Conservation (phyloP, 2,113 vertebrate genomes). For the Puffinus mauretanicus region DNA sequence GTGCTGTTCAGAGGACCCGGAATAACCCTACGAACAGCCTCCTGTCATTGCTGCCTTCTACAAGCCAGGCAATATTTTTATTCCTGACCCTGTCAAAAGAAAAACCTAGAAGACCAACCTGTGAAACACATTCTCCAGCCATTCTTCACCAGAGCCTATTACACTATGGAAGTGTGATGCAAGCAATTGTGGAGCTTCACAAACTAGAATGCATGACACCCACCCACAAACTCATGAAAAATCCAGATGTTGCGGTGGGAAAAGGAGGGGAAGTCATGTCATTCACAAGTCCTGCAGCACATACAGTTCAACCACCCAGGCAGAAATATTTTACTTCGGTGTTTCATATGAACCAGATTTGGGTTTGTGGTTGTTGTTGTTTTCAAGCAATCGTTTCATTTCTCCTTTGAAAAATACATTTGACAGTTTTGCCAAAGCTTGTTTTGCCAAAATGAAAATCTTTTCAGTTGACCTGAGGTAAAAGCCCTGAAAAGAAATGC, state of each 20-base stretch:
- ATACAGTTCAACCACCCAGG: neutral
- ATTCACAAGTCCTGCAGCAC: neutral
- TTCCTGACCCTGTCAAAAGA: neutral
- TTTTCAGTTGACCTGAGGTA: neutral
- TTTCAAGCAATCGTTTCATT: neutral
- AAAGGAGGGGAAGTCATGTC: neutral
- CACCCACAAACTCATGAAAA: neutral
- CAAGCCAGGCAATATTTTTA: neutral
- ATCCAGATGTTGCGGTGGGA: too few species aligned
- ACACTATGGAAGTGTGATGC: neutral
- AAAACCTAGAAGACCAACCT: neutral
- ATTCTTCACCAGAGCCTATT: neutral
- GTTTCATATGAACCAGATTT: neutral
- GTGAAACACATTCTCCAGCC: neutral
- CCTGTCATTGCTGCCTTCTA: neutral
- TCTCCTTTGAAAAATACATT: neutral
- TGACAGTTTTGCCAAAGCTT: neutral
- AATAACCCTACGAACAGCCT: neutral
- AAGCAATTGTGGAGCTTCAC: neutral
- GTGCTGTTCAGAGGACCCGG: neutral
- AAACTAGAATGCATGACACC: neutral
- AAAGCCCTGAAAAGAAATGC: neutral
- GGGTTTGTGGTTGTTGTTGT: neutral
- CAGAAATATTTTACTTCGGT: neutral
- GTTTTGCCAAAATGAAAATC: neutral